Conservation (phyloP, 2,113 vertebrate species). For the Pardalotus punctatus region DNA sequence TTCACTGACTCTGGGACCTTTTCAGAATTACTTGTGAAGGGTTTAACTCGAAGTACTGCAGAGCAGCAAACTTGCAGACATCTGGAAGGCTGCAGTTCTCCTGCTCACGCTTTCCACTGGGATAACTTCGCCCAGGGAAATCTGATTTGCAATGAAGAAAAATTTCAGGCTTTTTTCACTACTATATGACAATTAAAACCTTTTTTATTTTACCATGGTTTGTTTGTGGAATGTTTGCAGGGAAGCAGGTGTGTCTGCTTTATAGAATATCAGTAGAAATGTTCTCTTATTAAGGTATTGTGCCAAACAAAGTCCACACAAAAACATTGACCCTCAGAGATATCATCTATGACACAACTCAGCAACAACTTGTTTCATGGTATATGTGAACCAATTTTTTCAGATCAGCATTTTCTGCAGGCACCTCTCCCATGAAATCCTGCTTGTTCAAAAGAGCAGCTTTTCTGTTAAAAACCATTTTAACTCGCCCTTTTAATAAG, state of each 20-base stretch:
- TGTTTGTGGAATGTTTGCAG: neutral
- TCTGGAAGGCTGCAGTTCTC: neutral
- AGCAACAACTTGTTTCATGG: neutral
- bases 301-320: neutral
- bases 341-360: neutral
- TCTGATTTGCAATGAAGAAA: neutral
- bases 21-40: neutral
- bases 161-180: neutral
- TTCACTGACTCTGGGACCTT: neutral
- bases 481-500: neutral
- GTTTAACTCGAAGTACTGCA: neutral
- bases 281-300: neutral
- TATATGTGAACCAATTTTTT: neutral
- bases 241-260: neutral
- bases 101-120: slow-evolving; percentile 10
- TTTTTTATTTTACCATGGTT: neutral
- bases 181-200: neutral
- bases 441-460: neutral
- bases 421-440: neutral
- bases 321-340: neutral
- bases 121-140: neutral
- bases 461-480: neutral
- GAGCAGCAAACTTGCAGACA: neutral
- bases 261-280: neutral
- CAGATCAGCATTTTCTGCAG: neutral